Conservation (phyloP, 2,113 vertebrate species). For the Sebastes fasciatus region DNA sequence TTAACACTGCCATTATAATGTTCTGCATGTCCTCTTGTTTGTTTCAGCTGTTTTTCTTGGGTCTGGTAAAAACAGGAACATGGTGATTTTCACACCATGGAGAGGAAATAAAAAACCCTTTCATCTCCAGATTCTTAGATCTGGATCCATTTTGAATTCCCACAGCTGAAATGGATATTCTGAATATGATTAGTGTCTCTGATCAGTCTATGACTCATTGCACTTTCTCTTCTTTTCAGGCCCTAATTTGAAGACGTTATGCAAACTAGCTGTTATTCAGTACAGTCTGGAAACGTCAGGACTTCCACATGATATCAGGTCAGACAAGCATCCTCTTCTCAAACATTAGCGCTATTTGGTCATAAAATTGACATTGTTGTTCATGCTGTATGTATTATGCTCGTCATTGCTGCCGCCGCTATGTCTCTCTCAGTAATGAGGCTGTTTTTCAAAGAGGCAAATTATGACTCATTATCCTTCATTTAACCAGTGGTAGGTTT, state of each 20-base stretch:
- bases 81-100: neutral
- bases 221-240: conserved; percentile 81
- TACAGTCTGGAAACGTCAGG: conserved; percentile 97
- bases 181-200: conserved; percentile 30
- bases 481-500: conserved; percentile 42
- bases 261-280: conserved; percentile 98
- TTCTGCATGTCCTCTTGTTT: conserved; percentile 6
- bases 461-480: conserved; percentile 64
- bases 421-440: conserved; percentile 29
- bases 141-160: conserved; percentile 40
- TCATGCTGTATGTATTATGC: conserved; percentile 41
- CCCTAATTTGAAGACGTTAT: conserved; percentile 98
- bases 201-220: conserved; percentile 52
- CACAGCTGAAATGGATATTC: conserved; percentile 52
- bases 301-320: conserved; percentile 98
- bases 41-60: conserved; percentile 15
- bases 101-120: conserved; percentile 11
- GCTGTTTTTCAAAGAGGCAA: conserved; percentile 45
- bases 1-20: neutral
- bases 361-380: conserved; percentile 42
- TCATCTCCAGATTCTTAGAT: conserved; percentile 29
- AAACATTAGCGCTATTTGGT: conserved; percentile 39
- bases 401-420: conserved; percentile 33
- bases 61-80: neutral
- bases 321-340: conserved; percentile 59